Conservation (phyloP, 2,888 invertebrate genomes). For the Drosophila leonis region DNA sequence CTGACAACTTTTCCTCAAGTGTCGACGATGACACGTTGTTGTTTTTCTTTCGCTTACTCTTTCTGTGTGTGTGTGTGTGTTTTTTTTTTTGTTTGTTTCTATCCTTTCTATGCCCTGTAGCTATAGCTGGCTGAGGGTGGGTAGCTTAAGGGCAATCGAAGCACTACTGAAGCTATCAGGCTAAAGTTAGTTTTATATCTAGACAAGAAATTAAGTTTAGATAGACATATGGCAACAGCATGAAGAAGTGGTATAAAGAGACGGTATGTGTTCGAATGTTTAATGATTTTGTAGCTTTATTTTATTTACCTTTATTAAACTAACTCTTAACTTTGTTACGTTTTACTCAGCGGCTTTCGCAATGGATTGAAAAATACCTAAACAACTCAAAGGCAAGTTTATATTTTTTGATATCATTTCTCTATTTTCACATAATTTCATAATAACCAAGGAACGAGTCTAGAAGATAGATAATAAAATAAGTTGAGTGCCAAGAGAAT, state of each 20-base stretch:
- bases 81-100: background rate
- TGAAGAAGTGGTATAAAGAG: background rate
- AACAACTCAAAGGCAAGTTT: too few species aligned
- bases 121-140: background rate
- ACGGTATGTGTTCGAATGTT: too few species aligned
- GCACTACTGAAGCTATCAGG: too few species aligned
- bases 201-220: too few species aligned
- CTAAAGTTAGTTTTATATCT: background rate
- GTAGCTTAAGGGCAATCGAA: background rate
- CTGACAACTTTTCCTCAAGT: conserved; percentile 73
- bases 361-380: too few species aligned
- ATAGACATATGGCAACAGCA: background rate
- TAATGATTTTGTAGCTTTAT: too few species aligned
- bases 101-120: conserved; percentile 13
- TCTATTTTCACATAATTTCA: too few species aligned
- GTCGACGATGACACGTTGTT: conserved; percentile 55
- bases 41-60: conserved; percentile 5
- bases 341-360: too few species aligned
- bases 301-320: too few species aligned
- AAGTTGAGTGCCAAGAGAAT: too few species aligned
- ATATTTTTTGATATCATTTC: too few species aligned
- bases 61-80: background rate
- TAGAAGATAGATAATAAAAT: background rate
- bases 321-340: too few species aligned
- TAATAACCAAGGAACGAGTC: background rate